Evolutionary conservation across 2,113 vertebrate genomes (phyloP).

Genomic region (Leiothrix lutea): DNA sequence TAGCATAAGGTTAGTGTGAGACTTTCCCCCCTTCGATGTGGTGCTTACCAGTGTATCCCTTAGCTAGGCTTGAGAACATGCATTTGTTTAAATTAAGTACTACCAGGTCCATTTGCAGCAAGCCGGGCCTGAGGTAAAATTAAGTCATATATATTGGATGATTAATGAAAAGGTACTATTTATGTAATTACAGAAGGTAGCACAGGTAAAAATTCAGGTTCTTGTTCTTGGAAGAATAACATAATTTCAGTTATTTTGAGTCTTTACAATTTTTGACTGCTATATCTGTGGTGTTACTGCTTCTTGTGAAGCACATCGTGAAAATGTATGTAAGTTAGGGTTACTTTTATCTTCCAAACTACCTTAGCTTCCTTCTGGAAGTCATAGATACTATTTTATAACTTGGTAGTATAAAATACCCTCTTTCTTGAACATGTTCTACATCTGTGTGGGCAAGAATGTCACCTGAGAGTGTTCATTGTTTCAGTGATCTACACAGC

Average conservation of each 20-base stretch:
- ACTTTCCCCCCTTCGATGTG: fast-evolving
- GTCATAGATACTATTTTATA: neutral
- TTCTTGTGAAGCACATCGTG: neutral
- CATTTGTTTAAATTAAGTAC: neutral
- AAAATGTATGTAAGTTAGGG: neutral
- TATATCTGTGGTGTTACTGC: neutral
- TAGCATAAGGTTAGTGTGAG: neutral
- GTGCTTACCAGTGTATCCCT: neutral
- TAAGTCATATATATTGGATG: neutral
- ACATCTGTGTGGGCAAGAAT: neutral
- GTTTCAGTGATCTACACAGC: neutral
- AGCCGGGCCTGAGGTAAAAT: neutral
- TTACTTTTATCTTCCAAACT: neutral
- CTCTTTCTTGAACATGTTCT: neutral
- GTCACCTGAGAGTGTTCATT: neutral
- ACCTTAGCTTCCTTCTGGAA: neutral
- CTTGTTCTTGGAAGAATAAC: neutral
- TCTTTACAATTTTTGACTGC: neutral
- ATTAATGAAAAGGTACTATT: neutral
- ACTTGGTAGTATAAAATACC: neutral
- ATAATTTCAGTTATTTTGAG: neutral
- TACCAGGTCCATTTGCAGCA: neutral
- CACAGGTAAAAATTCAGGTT: neutral
- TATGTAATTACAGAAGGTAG: neutral
- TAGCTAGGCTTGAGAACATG: neutral